Evolutionary conservation across 2,113 vertebrate genomes (phyloP).

Genomic region (Stigmatopora argus): DNA sequence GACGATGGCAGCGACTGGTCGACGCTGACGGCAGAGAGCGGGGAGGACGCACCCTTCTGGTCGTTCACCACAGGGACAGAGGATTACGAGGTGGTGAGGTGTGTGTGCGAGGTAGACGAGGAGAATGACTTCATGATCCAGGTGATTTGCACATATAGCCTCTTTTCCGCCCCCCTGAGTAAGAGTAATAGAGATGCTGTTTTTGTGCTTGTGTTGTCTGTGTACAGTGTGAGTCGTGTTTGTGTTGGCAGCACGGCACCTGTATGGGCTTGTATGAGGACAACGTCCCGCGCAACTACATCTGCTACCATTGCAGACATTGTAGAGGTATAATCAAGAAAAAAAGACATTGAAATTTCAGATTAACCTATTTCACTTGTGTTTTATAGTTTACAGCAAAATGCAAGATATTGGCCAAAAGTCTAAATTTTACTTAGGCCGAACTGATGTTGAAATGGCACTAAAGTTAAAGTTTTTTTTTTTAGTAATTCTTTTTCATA

Average conservation of each 20-base stretch:
- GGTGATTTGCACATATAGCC: slow-evolving; percentile 60
- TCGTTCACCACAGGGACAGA: slow-evolving; percentile 69
- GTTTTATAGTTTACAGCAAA: too few species aligned
- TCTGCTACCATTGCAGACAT: slow-evolving; percentile 91
- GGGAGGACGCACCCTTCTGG: slow-evolving; percentile 82
- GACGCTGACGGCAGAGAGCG: slow-evolving; percentile 85
- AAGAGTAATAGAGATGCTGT: too few species aligned
- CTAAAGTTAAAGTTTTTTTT: too few species aligned
- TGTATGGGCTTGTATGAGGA: slow-evolving; percentile 97
- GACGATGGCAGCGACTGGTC: slow-evolving; percentile 93
- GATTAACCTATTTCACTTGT: too few species aligned
- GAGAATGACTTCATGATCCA: slow-evolving; percentile 99
- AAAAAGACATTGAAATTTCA: too few species aligned
- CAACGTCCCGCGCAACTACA: slow-evolving; percentile 89
- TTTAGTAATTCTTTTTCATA: too few species aligned
- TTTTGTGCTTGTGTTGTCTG: not conserved
- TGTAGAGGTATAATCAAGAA: slow-evolving; percentile 76
- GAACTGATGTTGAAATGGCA: too few species aligned
- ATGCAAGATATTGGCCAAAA: too few species aligned
- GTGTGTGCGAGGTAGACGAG: slow-evolving; percentile 92
- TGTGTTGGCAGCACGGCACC: slow-evolving; percentile 95
- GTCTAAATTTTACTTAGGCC: too few species aligned
- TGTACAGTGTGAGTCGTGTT: slow-evolving; percentile 87
- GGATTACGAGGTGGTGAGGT: slow-evolving; percentile 86
- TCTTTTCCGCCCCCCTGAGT: not conserved